phyloP scores from a whole-genome alignment of 1,140 invertebrate genomes.

The Campoletis sonorensis region DNA sequence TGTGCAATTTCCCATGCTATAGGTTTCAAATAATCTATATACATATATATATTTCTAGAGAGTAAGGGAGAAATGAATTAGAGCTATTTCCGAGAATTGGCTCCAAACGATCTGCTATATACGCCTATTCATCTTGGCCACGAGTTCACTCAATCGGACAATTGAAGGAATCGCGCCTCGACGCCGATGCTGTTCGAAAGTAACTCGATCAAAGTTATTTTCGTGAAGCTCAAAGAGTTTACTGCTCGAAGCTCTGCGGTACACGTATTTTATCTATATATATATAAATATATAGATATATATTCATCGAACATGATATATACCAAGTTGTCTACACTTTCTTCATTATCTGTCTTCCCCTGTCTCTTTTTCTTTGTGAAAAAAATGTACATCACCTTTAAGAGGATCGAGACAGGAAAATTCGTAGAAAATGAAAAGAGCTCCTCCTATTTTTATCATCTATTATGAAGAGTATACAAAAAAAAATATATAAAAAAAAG shows the following conservation, averaged over 20 bases:
- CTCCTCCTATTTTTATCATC: too few relatives aligned
- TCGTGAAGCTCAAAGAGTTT: slow-evolving; percentile 26
- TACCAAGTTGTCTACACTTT: not conserved
- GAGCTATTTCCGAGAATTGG: not conserved
- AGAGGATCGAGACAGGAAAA: too few relatives aligned
- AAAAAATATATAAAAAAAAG: too few relatives aligned
- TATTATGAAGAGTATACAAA: too few relatives aligned
- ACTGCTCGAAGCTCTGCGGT: not conserved
- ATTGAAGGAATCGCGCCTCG: slow-evolving; percentile 49
- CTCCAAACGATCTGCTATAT: slow-evolving; percentile 3
- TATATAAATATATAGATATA: not conserved
- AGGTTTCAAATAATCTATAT: not conserved
- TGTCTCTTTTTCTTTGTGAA: not conserved
- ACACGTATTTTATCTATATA: too few relatives aligned
- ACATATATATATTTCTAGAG: not conserved
- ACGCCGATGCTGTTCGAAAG: not conserved
- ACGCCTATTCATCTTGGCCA: not conserved
- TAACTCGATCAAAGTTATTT: slow-evolving; percentile 38
- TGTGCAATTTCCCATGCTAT: not conserved
- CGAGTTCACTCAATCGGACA: slow-evolving; percentile 45
- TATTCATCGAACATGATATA: too few relatives aligned
- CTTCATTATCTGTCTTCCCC: not conserved
- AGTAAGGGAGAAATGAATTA: not conserved
- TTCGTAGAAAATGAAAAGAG: too few relatives aligned
- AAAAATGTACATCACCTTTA: too few relatives aligned